Percentiles rank a stretch among this genome's conserved stretches.
Evolutionary conservation across 2,113 vertebrate species (phyloP).

Genomic region (Mohoua ochrocephala): DNA sequence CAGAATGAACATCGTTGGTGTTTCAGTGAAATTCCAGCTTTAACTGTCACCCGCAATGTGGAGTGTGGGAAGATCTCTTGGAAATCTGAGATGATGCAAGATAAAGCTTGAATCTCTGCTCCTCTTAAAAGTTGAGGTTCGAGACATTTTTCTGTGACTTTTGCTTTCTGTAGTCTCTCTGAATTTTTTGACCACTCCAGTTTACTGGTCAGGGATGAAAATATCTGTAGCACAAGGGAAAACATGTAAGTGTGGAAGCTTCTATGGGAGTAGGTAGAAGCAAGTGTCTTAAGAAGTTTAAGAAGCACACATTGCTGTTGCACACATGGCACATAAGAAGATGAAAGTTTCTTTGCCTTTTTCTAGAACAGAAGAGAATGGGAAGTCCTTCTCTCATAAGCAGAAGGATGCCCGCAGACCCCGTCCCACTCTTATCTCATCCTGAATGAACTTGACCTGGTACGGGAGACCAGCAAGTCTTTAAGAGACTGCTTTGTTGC

Average conservation of each 20-base stretch:
- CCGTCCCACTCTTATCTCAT: not conserved
- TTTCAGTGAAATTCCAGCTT: not conserved
- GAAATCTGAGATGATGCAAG: not conserved
- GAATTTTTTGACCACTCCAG: not conserved
- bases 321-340: not conserved
- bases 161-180: not conserved
- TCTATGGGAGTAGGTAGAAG: not conserved
- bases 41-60: not conserved
- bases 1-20: fast-evolving
- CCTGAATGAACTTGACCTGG: not conserved
- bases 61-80: not conserved
- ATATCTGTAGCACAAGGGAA: not conserved
- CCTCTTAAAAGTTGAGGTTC: not conserved
- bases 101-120: not conserved
- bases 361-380: not conserved
- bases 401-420: not conserved
- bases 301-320: not conserved
- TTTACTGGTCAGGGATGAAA: not conserved
- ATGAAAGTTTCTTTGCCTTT: not conserved
- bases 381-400: not conserved
- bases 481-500: not conserved
- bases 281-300: not conserved
- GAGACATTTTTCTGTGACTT: not conserved
- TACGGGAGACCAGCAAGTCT: not conserved
- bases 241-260: not conserved